Conservation (phyloP, 2,797 vertebrate genomes). For the Epinephelus malabaricus region DNA sequence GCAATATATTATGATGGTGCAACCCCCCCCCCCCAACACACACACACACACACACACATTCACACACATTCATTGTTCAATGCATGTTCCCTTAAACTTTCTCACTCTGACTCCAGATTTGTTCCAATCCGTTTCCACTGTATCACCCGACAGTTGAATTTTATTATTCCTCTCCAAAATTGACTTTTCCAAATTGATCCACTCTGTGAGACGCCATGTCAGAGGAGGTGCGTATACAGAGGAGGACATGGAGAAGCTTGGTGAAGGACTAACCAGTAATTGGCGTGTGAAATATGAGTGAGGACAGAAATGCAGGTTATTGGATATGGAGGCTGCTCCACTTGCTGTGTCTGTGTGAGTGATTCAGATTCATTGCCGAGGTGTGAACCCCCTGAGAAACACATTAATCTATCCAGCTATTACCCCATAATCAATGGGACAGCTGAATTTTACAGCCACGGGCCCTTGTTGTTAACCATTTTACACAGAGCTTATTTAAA, state of each 20-base stretch:
- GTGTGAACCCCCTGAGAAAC: conserved; percentile 69
- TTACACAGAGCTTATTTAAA: conserved; percentile 80
- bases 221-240: conserved; percentile 18
- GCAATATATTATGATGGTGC: conserved; percentile 58
- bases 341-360: conserved; percentile 66
- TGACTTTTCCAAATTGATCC: conserved; percentile 45
- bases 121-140: conserved; percentile 31
- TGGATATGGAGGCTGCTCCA: conserved; percentile 61
- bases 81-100: conserved; percentile 35
- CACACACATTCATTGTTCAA: conserved; percentile 7
- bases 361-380: conserved; percentile 74
- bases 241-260: conserved; percentile 23
- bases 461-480: conserved; percentile 82
- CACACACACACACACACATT: neutral
- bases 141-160: conserved; percentile 47
- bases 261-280: conserved; percentile 65
- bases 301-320: conserved; percentile 72
- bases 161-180: conserved; percentile 45
- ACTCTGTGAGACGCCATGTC: conserved; percentile 5
- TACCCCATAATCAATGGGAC: conserved; percentile 82
- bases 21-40: neutral
- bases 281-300: conserved; percentile 72
- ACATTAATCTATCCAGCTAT: conserved; percentile 78
- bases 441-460: conserved; percentile 69
- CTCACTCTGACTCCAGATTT: conserved; percentile 40